Evolutionary conservation across 2,888 invertebrate genomes (phyloP), one percentile per base, ranked within the genome.

Genomic region (Acleris holmiana): DNA sequence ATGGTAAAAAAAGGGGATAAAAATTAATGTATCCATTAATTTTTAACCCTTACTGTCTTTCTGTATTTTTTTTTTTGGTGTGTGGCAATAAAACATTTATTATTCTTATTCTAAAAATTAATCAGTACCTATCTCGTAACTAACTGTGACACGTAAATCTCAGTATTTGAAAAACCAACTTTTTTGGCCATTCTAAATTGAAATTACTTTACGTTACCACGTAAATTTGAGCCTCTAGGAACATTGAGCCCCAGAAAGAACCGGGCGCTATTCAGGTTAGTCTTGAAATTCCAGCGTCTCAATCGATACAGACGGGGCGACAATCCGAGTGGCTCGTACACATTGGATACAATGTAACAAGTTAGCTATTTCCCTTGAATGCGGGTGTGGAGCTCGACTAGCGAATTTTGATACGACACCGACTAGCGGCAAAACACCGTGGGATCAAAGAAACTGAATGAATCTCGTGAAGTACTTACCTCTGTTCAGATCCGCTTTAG

Each of bases 381-480:
- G 51, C 51, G 25, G 58, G 64, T 41, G 58, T 54, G 23, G 46
- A 40, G 46, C 51, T 58, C 35, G 51, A 63, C 47, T 58, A 64
- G 44, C 49, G 55, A 60, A 55, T 50, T 65, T 55, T 48, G 65
- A 60, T 60, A 54, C 53, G 40, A 35, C 13, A 21, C 19, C 47
- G 7, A 46, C 46, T 35, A 65, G 44, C 60, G 41, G 55, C 44
- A 66, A 61, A 61, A 55, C 61, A 19, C 35, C 44, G 49, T 50
- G 25, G 55, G 59, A 60, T 67, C 56, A 60, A 60, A 67, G 67
- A 55, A 60, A 64, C 55, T 25, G 29, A 63, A 63, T 59, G 53
- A 53, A 67, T 50, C 53, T 48, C 29, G 53, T 44, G 18, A 19
- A 17, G 17, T 56, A 25, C n/a, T n/a, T n/a, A n/a, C 40, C 56